These are phyloP conservation scores for Larimichthys crocea DNA, from an alignment of 2,113 vertebrate genomes.

Conservation along the genomic window DNA sequence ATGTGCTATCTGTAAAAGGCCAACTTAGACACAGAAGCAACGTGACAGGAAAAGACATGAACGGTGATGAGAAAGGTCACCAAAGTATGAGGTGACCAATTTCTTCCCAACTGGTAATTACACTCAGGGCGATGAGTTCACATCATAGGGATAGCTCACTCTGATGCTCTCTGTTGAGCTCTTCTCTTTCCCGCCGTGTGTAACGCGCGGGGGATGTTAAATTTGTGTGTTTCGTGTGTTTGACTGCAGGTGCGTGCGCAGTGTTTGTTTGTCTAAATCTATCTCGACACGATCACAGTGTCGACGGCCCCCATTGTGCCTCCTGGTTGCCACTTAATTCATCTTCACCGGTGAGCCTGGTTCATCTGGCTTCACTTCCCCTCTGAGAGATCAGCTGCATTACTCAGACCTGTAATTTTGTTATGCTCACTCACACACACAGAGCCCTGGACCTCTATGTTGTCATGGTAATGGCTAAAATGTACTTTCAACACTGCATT, in stretches of 20 bases:
- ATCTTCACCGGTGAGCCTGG: constrained; percentile 4
- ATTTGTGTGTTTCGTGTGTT: background rate
- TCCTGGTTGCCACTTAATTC: constrained; percentile 38
- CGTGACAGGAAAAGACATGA: constrained; percentile 43
- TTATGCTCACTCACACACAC: constrained; percentile 26
- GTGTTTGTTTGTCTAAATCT: constrained; percentile 4
- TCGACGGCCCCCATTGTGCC: background rate
- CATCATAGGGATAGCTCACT: constrained; percentile 3
- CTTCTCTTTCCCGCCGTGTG: background rate
- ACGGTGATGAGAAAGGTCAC: constrained; percentile 51
- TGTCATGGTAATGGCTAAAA: constrained; percentile 73
- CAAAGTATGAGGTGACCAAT: constrained; percentile 17
- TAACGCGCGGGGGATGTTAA: background rate
- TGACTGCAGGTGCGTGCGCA: background rate
- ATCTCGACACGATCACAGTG: background rate
- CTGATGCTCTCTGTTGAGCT: background rate
- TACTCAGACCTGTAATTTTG: constrained; percentile 53
- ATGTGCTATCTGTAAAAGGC: constrained; percentile 51
- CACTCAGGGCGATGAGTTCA: constrained; percentile 8
- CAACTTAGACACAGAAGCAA: constrained; percentile 30
- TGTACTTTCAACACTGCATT: constrained; percentile 23
- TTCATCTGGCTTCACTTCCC: constrained; percentile 39
- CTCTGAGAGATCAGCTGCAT: constrained; percentile 17
- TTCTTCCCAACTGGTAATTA: constrained; percentile 34
- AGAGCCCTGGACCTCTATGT: constrained; percentile 30